Evolutionary conservation across 1,140 invertebrate species (phyloP), one percentile per base, ranked within the genome.

Genomic region (Oryctes rhinoceros): DNA sequence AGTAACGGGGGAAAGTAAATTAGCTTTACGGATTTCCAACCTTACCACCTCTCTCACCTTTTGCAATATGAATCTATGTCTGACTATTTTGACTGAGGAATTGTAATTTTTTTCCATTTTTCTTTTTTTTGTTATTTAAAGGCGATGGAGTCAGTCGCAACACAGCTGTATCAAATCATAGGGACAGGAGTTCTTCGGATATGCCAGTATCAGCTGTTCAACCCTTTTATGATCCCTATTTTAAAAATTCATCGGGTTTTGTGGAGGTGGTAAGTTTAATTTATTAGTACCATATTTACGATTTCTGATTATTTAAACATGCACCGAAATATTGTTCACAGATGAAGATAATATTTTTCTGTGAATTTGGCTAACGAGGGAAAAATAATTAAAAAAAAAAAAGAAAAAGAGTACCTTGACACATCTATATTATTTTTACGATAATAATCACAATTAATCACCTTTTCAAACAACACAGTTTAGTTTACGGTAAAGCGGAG

Each of bases 191-290:
- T 6, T 62, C 80, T 65, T 76, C 83, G 59, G 82, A 80, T 74
- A 83, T 82, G 79, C 75, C 78, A 11, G 71, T 48, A 47, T 71
- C 80, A 53, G 74, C 75, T 10, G 20, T 65, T 20, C 80, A 74
- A 39, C 78, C 81, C 15, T 49, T 79, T 74, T 67, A 18, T 65
- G 67, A 78, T 62, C 81, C 76, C 44, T 81, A 83, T 15, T 81
- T 80, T 79, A 80, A 74, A 75, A 80, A 81, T 48, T 82, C 82
- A 30, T 62, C 80, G 44, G 80, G 80, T 59, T 71, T 82, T 13
- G 82, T 83, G 81, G 81, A 83, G 78, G 81, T 83, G 81, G 83
- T 83, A 80, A 83, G 83, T 83, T 44, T 44, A 5, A 44, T 44
- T 44, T 44, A 44, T 44, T 44, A 44, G 39, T 10, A 44, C 5